These are phyloP conservation scores for Melitaea cinxia DNA, from an alignment of 1,140 invertebrate species.

Conservation along the genomic window DNA sequence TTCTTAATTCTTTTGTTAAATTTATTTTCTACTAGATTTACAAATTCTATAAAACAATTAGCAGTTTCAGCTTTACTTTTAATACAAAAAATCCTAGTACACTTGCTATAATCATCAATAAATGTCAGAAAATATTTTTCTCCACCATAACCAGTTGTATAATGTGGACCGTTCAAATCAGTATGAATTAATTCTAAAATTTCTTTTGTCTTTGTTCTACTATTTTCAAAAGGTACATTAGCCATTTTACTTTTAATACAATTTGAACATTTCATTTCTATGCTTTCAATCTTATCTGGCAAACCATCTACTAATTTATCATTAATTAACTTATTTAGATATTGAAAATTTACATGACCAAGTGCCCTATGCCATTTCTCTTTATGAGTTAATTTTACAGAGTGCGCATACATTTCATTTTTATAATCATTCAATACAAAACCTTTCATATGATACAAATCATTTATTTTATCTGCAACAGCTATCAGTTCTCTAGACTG, in stretches of 20 bases:
- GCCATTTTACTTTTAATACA: constrained; percentile 52
- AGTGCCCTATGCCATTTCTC: not conserved
- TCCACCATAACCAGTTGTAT: constrained; percentile 50
- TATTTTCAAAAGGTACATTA: constrained; percentile 67
- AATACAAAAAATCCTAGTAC: not conserved
- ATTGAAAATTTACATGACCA: not conserved
- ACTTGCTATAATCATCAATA: constrained; percentile 1
- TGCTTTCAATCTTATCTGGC: constrained; percentile 52
- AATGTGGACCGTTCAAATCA: constrained; percentile 48
- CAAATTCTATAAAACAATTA: constrained; percentile 52
- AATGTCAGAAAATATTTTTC: constrained; percentile 45
- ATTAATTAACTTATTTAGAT: no score
- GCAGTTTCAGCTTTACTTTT: constrained; percentile 51
- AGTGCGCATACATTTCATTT: constrained; percentile 39
- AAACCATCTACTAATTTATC: constrained; percentile 48
- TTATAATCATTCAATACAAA: constrained; percentile 18
- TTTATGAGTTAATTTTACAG: constrained; percentile 48
- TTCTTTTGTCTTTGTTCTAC: constrained; percentile 49
- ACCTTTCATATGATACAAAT: no score
- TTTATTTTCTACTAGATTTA: constrained; percentile 57
- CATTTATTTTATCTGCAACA: no score
- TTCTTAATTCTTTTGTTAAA: constrained; percentile 51
- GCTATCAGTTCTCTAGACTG: no score
- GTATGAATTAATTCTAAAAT: constrained; percentile 37
- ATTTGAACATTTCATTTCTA: constrained; percentile 45